Evolutionary conservation across 1,140 invertebrate genomes (phyloP), one percentile per base, ranked within the genome.

Genomic region (Trypoxylus dichotomus): DNA sequence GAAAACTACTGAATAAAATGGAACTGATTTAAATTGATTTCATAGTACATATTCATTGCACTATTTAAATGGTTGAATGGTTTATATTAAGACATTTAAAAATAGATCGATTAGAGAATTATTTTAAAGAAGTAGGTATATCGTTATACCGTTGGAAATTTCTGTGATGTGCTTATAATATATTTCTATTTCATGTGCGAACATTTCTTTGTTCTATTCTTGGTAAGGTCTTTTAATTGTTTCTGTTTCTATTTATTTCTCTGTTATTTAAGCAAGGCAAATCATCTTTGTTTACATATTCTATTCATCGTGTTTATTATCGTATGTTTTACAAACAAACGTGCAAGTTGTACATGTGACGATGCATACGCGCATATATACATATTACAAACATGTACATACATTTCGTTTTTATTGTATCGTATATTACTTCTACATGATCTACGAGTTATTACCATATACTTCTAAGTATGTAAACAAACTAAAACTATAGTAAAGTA

Each of bases 291-390:
- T 68, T 68, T 68, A 68, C 24, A 68, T 68, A 68, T 29, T 68
- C 60, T 68, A 21, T 68, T 68, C 60, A 8, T 27, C 24, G 21
- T 68, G 60, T 68, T 68, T 68, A 68, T 68, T 68, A 68, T 68
- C 60, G 60, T 68, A 25, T 21, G 60, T 68, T 68, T 68, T 68
- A 7, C 24, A 68, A 68, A 68, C 60, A 68, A 68, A 68, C 47
- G 47, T 68, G 60, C 60, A 68, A 68, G 27, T 25, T 68, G n/a
- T 68, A 68, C 60, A 21, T 68, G 21, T 21, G 11, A 68, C 10
- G 10, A 24, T 68, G 24, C 24, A 68, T 68, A 25, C 13, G 2
- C 47, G 11, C 13, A 15, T 54, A 54, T n/a, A n/a, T n/a, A n/a
- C n/a, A 8, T 60, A 60, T n/a, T n/a, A n/a, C n/a, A n/a, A n/a